Evolutionary conservation across 35 echinoderm and acorn worm genomes (phyloP).

Genomic region (Ophioderma brevispina): DNA sequence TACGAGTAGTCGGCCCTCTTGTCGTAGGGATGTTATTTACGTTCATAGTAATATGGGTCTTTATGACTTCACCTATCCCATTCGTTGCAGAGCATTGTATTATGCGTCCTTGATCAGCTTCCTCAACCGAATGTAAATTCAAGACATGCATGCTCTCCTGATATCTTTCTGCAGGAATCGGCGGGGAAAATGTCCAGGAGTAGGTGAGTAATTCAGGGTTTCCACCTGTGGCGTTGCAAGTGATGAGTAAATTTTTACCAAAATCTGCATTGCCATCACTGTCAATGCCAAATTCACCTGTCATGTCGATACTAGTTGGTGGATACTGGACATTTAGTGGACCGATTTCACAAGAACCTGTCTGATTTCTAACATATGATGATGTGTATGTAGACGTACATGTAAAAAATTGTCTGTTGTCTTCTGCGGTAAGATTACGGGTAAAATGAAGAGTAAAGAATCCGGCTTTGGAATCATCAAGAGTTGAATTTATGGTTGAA

Average conservation of each 20-base stretch:
- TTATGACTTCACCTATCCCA: not conserved
- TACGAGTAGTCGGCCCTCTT: not conserved
- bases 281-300: not conserved
- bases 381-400: not conserved
- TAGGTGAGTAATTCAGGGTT: not conserved
- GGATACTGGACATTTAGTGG: constrained; percentile 19
- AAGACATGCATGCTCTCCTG: not conserved
- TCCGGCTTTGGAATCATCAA: not conserved
- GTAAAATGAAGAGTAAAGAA: not conserved
- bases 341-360: not conserved
- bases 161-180: not conserved
- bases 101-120: not conserved
- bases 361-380: not conserved
- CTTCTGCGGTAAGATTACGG: not conserved
- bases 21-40: constrained; percentile 7
- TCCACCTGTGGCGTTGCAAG: not conserved
- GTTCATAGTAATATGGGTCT: not conserved
- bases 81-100: not conserved
- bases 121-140: not conserved
- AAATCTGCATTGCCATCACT: not conserved
- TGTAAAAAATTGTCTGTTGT: not conserved
- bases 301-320: not conserved
- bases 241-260: not conserved
- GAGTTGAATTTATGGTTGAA: not conserved
- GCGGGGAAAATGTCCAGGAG: constrained; percentile 5